Evolutionary conservation across 2,888 invertebrate species (phyloP), one percentile per base, ranked within the genome.

Genomic region (Lobophora halterata): DNA sequence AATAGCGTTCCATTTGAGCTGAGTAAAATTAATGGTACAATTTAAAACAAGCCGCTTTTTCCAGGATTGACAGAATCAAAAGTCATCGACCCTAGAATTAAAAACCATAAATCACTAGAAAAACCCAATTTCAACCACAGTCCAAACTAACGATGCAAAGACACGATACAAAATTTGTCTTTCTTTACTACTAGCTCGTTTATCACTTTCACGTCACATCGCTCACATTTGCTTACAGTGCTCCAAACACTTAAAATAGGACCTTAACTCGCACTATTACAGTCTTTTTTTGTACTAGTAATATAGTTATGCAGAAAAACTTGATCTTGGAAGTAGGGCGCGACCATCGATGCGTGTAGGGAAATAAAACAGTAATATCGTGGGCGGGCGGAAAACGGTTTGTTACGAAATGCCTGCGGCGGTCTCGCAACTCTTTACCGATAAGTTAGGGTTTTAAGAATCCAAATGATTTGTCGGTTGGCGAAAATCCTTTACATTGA

Each of bases 81-180:
- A 31, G 13, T 21, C 28, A 35, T 24, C 33, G 20, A 36, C 31
- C 30, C 32, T 35, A 34, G 25, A 36, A 47, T 45, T 37, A 26
- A 25, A 29, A 39, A 21, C 36, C 42, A 46, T 53, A 53, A 46
- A 51, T 53, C 53, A 46, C 36, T 26, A 17, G 11, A 27, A 49
- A 41, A 46, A 50, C 48, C 32, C 48, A 49, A 58, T 56, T 43
- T 53, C 42, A 43, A 28, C 39, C 42, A 24, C 47, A 42, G 52
- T 53, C 56, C 55, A 59, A 44, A 51, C 54, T 66, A 71, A 72
- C 68, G 70, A 68, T 64, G 65, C 64, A 57, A 51, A 60, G 69
- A 69, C 68, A 67, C 59, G 70, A 61, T 66, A 69, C 70, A 63
- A 75, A 71, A 75, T 76, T 76, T 76, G 73, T 77, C 74, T 71